Conservation (phyloP, 2,888 invertebrate genomes). For the Dasysyrphus tricinctus region DNA sequence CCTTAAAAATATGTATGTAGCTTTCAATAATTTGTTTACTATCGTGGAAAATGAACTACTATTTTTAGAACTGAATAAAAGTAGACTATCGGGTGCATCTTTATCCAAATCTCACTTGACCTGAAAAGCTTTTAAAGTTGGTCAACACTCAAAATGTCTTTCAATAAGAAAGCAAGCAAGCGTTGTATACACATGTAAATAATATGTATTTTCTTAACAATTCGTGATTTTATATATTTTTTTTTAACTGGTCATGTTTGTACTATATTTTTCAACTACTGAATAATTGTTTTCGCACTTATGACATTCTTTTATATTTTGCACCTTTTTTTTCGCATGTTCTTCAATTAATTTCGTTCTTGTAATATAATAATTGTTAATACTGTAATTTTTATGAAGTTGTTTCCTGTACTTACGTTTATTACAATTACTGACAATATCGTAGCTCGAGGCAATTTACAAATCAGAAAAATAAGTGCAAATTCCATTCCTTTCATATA, state of each 20-base stretch:
- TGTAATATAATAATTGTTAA: slow-evolving; percentile 8
- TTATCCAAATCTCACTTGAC: too few relatives aligned
- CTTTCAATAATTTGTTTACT: too few relatives aligned
- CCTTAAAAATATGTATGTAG: too few relatives aligned
- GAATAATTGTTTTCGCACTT: slow-evolving; percentile 1
- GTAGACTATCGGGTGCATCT: too few relatives aligned
- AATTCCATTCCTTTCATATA: slow-evolving; percentile 60
- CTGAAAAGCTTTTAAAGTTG: too few relatives aligned
- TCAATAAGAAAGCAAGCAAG: too few relatives aligned
- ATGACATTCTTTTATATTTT: slow-evolving; percentile 14
- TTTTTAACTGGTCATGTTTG: background rate
- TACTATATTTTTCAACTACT: slow-evolving; percentile 9
- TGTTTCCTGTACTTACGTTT: slow-evolving; percentile 21
- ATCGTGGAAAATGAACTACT: too few relatives aligned
- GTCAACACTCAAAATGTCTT: too few relatives aligned
- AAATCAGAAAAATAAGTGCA: slow-evolving; percentile 38
- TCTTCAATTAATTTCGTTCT: slow-evolving; percentile 4
- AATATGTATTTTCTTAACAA: too few relatives aligned
- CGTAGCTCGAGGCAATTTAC: slow-evolving; percentile 14
- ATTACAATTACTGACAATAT: slow-evolving; percentile 18
- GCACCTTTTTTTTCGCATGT: slow-evolving; percentile 50
- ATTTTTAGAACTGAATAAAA: too few relatives aligned
- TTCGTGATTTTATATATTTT: background rate
- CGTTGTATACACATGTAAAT: too few relatives aligned
- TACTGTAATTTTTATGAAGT: slow-evolving; percentile 42